Conservation (phyloP, 2,888 invertebrate species). For the Tetragonisca angustula region DNA sequence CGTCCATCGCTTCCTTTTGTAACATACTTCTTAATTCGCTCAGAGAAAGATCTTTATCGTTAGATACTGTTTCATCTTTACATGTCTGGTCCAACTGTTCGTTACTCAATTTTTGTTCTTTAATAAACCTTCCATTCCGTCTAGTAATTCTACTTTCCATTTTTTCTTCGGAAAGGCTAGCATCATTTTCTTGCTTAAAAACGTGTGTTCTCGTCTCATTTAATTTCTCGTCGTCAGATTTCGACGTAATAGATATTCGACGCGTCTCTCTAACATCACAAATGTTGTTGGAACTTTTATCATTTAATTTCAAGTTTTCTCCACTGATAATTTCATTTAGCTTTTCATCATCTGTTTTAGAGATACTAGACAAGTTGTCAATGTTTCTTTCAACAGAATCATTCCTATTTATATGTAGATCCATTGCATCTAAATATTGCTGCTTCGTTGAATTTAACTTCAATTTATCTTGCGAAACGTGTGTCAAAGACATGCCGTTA, state of each 20-base stretch:
- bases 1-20: constrained; percentile 45
- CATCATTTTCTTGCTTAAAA: not conserved
- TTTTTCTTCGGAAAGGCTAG: not conserved
- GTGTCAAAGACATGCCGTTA: not conserved
- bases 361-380: constrained; percentile 67
- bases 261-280: constrained; percentile 21
- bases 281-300: constrained; percentile 27
- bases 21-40: constrained; percentile 39
- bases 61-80: constrained; percentile 11
- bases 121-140: not conserved
- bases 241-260: constrained; percentile 61
- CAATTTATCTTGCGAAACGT: constrained; percentile 8
- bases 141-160: not conserved
- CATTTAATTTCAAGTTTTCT: constrained; percentile 40
- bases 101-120: not conserved
- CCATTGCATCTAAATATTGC: constrained; percentile 22
- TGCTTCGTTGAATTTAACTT: constrained; percentile 18
- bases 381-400: constrained; percentile 20
- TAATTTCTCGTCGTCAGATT: constrained; percentile 75
- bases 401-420: not conserved
- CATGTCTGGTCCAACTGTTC: not conserved
- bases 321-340: constrained; percentile 71
- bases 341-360: constrained; percentile 79
- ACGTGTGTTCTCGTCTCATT: constrained; percentile 64
- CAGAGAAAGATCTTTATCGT: constrained; percentile 37